phyloP scores from a whole-genome alignment of 2,797 vertebrate genomes.

The Typhlichthys subterraneus region DNA sequence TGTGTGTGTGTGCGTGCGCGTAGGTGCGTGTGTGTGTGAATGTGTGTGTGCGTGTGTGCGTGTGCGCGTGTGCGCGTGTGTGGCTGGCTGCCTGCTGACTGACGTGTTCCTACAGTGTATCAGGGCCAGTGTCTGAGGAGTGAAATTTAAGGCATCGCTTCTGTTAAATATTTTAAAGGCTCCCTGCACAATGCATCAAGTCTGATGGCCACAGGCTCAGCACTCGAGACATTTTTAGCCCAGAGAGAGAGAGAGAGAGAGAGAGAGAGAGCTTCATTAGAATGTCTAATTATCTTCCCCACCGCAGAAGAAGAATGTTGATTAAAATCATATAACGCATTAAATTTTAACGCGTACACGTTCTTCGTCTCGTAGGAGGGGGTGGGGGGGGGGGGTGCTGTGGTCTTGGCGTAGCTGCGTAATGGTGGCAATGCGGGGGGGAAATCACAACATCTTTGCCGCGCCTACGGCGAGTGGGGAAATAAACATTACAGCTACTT shows the following conservation, averaged over 20 bases:
- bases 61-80: not conserved
- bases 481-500: constrained; percentile 60
- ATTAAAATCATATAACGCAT: constrained; percentile 76
- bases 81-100: constrained; percentile 22
- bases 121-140: constrained; percentile 55
- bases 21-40: not conserved
- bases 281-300: constrained; percentile 80
- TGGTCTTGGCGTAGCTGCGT: constrained; percentile 29
- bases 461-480: constrained; percentile 37
- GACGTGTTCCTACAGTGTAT: constrained; percentile 35
- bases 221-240: constrained; percentile 78
- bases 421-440: constrained; percentile 33
- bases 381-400: constrained; percentile 17
- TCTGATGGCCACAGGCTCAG: constrained; percentile 67
- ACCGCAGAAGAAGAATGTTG: constrained; percentile 68
- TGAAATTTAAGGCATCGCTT: constrained; percentile 75
- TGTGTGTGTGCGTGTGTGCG: not conserved
- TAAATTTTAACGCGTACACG: constrained; percentile 68
- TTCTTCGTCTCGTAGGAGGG: constrained; percentile 22
- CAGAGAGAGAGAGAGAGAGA: constrained; percentile 31
- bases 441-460: constrained; percentile 42
- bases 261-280: constrained; percentile 77
- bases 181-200: constrained; percentile 74
- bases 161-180: constrained; percentile 82
- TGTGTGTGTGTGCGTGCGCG: not conserved